Evolutionary conservation across 2,113 vertebrate species (phyloP).

Genomic region (Pseudonaja textilis): DNA sequence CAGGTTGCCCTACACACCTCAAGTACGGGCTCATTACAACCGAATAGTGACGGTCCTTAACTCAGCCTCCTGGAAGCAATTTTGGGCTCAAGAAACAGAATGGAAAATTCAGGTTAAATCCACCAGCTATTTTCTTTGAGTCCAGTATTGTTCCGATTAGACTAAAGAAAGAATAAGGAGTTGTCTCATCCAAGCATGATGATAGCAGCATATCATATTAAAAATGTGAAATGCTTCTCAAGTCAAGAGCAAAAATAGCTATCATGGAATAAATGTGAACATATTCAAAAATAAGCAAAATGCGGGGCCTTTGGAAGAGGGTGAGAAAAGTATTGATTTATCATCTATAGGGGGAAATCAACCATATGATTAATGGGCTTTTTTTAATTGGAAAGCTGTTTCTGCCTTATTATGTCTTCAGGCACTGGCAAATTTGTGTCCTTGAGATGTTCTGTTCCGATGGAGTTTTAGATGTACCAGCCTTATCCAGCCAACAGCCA

Average conservation of each 20-base stretch:
- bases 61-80: neutral
- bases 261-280: neutral
- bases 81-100: neutral
- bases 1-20: neutral
- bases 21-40: neutral
- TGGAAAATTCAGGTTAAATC: neutral
- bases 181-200: neutral
- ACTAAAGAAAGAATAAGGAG: neutral
- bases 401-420: neutral
- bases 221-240: neutral
- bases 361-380: neutral
- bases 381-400: neutral
- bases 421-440: neutral
- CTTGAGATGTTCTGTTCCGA: neutral
- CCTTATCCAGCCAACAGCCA: neutral
- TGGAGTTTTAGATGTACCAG: neutral
- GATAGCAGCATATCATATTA: neutral
- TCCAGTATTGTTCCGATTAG: neutral
- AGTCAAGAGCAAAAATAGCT: neutral
- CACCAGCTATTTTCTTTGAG: neutral
- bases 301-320: neutral
- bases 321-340: neutral
- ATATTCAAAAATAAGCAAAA: neutral
- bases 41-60: neutral
- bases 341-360: neutral